Percentiles rank a stretch among this genome's conserved stretches.
phyloP scores from a whole-genome alignment of 2,113 vertebrate genomes.

The Corydoras maculifer region DNA sequence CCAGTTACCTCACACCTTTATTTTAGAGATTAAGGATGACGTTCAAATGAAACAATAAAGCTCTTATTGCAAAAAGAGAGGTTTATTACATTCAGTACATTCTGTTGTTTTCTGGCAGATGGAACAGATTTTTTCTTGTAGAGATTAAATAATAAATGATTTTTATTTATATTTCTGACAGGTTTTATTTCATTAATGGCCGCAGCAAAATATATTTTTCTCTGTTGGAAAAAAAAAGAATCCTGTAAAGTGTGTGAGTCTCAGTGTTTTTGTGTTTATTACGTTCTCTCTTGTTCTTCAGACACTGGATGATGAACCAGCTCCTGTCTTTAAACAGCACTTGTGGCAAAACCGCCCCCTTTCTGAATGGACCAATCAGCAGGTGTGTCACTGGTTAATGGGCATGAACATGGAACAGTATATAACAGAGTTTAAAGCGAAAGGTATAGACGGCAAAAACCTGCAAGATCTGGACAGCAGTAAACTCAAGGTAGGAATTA shows the following conservation, averaged over 20 bases:
- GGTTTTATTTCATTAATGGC: no score
- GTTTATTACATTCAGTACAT: no score
- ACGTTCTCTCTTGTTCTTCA: conserved; percentile 43
- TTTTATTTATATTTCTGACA: no score
- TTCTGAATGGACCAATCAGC: conserved; percentile 75
- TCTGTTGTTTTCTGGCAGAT: no score
- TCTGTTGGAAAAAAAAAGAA: no score
- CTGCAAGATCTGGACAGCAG: conserved; percentile 75
- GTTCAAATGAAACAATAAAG: no score
- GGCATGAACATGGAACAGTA: conserved; percentile 81
- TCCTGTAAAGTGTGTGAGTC: background rate
- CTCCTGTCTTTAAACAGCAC: conserved; percentile 66
- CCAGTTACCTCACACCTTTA: no score
- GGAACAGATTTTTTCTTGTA: no score
- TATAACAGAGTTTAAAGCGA: conserved; percentile 66
- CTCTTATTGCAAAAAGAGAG: no score
- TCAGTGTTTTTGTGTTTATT: conserved; percentile 1
- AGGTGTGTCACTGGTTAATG: conserved; percentile 77
- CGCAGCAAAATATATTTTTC: no score
- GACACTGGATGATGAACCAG: conserved; percentile 71
- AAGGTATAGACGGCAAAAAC: conserved; percentile 69
- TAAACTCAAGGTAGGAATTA: conserved; percentile 72
- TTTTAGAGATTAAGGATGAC: no score
- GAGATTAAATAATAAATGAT: no score
- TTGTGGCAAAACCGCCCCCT: conserved; percentile 74